Evolutionary conservation across 2,888 invertebrate species (phyloP), one percentile per base, ranked within the genome.

Genomic region (Pimpla rufipes): DNA sequence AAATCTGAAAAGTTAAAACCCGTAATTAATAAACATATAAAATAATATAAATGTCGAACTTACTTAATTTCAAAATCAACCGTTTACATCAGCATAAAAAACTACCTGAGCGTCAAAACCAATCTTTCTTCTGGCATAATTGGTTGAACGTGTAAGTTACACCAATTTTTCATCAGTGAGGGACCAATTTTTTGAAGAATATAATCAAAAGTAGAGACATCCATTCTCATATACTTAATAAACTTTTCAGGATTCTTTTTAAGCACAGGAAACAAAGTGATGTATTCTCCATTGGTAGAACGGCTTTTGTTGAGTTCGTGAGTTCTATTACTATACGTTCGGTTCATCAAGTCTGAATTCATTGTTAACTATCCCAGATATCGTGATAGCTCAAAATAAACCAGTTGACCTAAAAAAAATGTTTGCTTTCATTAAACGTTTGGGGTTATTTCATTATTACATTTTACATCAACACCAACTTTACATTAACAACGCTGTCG

Each of bases 301-400:
- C 76, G 23, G 50, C 16, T 50, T 10, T 42, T 66, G 21, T 64
- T 76, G 62, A 76, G 23, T 50, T 66, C 50, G 52, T 67, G 76
- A 64, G 35, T 35, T 68, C 29, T 29, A 29, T 29, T 29, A 29
- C 29, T 29, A 29, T 29, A 29, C 29, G 29, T 29, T 29, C 29
- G 29, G 29, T 29, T 29, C 29, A 29, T 29, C 29, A 29, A 29
- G 29, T 29, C 29, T 3, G 5, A 29, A 29, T 29, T 29, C 5
- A 29, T 29, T 29, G 29, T 29, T 29, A 29, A 29, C 29, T 29
- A 29, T 29, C 29, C 29, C 29, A 29, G 29, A 29, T 29, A 29
- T 29, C 29, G 29, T 29, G 29, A 29, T 29, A 29, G 29, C 29
- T 29, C 29, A 29, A 29, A 29, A 29, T 29, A 29, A 29, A 29